phyloP scores from a whole-genome alignment of 2,888 invertebrate species.

The Blera fallax region DNA sequence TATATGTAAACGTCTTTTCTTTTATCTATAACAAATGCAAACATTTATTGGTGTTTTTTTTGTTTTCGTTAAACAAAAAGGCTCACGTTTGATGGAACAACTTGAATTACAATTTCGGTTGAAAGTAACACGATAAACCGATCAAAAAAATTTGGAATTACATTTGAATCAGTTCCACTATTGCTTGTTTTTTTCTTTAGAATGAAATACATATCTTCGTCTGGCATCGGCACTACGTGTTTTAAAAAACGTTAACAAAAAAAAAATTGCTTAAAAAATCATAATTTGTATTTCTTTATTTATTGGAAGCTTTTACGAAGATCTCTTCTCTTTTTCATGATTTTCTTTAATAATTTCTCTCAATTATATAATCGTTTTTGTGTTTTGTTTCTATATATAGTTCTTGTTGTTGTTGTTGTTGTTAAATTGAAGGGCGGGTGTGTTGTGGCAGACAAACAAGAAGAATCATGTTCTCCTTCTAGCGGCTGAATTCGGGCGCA shows the following conservation, averaged over 20 bases:
- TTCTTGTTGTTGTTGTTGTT: slow-evolving; percentile 73
- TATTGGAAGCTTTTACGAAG: slow-evolving; percentile 70
- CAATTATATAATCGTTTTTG: slow-evolving; percentile 68
- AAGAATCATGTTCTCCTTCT: slow-evolving; percentile 76
- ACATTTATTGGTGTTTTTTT: slow-evolving; percentile 61
- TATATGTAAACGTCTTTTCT: slow-evolving; percentile 36
- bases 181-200: slow-evolving; percentile 33
- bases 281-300: slow-evolving; percentile 64
- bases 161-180: slow-evolving; percentile 48
- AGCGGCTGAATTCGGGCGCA: slow-evolving; percentile 81
- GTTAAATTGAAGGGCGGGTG: slow-evolving; percentile 81
- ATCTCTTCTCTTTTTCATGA: slow-evolving; percentile 52
- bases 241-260: slow-evolving; percentile 2
- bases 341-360: slow-evolving; percentile 50
- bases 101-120: slow-evolving; percentile 47
- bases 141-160: slow-evolving; percentile 27
- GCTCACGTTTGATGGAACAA: slow-evolving; percentile 30
- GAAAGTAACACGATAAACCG: slow-evolving; percentile 19
- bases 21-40: slow-evolving; percentile 52
- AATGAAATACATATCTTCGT: slow-evolving; percentile 36
- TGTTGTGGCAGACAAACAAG: slow-evolving; percentile 81
- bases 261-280: slow-evolving; percentile 49
- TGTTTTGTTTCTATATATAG: slow-evolving; percentile 66
- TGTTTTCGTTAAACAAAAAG: slow-evolving; percentile 1
- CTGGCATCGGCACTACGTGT: slow-evolving; percentile 62